phyloP scores from a whole-genome alignment of 2,888 invertebrate genomes.

The Anodontia alba region DNA sequence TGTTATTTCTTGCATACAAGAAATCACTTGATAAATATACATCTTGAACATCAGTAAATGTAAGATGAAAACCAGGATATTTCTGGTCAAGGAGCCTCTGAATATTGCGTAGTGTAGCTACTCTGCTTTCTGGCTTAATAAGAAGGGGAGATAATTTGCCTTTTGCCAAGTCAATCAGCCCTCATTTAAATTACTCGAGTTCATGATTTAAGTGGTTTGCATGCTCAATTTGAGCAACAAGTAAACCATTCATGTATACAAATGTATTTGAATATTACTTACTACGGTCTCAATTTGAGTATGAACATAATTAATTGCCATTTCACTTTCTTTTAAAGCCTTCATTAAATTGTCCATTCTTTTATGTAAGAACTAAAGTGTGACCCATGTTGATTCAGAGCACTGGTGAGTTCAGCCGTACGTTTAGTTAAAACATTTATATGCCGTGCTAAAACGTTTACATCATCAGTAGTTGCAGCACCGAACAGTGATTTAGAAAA shows the following conservation, averaged over 20 bases:
- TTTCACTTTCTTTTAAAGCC: not conserved
- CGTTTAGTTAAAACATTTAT: constrained; percentile 20
- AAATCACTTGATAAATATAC: constrained; percentile 33
- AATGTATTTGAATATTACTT: not conserved
- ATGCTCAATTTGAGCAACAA: not conserved
- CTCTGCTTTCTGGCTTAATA: not conserved
- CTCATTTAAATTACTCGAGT: not conserved
- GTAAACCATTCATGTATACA: not conserved
- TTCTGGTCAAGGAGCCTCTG: constrained; percentile 15
- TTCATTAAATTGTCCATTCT: constrained; percentile 19
- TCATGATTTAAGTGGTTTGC: not conserved
- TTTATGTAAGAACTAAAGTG: not conserved
- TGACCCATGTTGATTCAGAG: not conserved
- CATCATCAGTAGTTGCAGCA: constrained; percentile 39
- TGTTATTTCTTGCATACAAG: constrained; percentile 30
- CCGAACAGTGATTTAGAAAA: constrained; percentile 25
- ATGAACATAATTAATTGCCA: constrained; percentile 14
- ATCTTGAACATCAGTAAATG: not conserved
- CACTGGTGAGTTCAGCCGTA: not conserved
- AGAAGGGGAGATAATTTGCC: not conserved
- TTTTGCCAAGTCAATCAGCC: not conserved
- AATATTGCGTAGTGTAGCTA: constrained; percentile 20
- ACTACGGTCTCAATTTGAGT: not conserved
- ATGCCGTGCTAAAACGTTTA: constrained; percentile 29
- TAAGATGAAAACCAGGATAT: constrained; percentile 25